Evolutionary conservation across 2,888 invertebrate species (phyloP), one percentile per base, ranked within the genome.

Genomic region (Pterostichus madidus): DNA sequence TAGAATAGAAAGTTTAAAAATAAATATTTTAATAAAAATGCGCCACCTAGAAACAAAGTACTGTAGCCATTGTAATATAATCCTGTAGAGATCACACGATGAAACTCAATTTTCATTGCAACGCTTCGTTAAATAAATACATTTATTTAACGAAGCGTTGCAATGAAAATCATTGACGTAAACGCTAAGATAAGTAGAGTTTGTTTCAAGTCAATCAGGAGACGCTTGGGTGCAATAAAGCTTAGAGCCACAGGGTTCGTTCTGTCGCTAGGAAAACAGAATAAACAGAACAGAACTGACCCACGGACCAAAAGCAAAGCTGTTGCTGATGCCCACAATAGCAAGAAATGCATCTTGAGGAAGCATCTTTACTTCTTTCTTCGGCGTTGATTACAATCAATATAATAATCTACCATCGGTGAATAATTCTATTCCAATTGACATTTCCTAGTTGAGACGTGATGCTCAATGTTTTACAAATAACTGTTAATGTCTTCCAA

Each of bases 141-240:
- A 71, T 80, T 80, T 80, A 80, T 71, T 80, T 71, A 80, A 52
- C 80, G 80, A 80, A 59, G 71, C 80, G 80, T 80, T 80, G 56
- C 80, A 53, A 71, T 64, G 79, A 59, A 76, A 77, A 79, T 79
- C 79, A 64, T 79, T 79, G 79, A 79, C 79, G 49, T 46, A 78
- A 46, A 76, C 64, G 24, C 13, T 0, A 52, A 49, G 75, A 75
- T 75, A 75, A 75, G 75, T 75, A 75, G n/a, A 49, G 49, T 32
- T 82, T 82, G 81, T 82, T 82, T 75, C 75, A 44, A 82, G 81
- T 82, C 81, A 82, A 82, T 82, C 81, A 75, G 81, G 61, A 61
- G 81, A 82, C 52, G 56, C 73, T 13, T 15, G 64, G 31, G 73
- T 61, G 24, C n/a, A 11, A 73, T 75, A 52, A 49, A 75, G 52